phyloP scores from a whole-genome alignment of 2,113 vertebrate genomes.

The Pachycephala philippinensis region DNA sequence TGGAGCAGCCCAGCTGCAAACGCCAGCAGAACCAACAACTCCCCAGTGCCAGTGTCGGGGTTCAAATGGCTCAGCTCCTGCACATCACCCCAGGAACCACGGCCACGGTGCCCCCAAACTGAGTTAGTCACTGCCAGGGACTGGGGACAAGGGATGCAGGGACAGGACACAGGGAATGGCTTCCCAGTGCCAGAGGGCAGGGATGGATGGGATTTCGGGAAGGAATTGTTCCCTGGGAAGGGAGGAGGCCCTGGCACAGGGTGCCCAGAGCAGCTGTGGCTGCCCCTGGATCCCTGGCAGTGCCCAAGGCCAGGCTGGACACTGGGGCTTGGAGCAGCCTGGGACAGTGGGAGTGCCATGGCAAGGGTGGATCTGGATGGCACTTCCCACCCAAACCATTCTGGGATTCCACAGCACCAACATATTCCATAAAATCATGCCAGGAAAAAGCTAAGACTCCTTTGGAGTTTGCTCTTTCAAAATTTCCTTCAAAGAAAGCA shows the following conservation, averaged over 20 bases:
- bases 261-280: not conserved
- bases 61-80: not conserved
- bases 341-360: not conserved
- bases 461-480: not conserved
- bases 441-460: not conserved
- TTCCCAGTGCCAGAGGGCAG: not conserved
- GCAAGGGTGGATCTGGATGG: rapidly evolving
- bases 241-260: not conserved
- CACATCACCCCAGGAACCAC: not conserved
- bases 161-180: not conserved
- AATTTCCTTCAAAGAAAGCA: not conserved
- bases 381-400: not conserved
- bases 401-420: not conserved
- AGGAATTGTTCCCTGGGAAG: not conserved
- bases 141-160: not conserved
- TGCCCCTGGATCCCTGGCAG: not conserved
- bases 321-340: not conserved
- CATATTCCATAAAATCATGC: not conserved
- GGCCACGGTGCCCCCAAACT: not conserved
- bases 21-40: not conserved
- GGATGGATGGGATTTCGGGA: not conserved
- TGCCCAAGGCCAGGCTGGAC: not conserved
- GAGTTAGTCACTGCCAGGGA: not conserved
- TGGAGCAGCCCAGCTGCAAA: not conserved
- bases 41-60: rapidly evolving